These are phyloP conservation scores for Lucilia cuprina DNA, from an alignment of 1,140 invertebrate genomes.

Conservation along the genomic window DNA sequence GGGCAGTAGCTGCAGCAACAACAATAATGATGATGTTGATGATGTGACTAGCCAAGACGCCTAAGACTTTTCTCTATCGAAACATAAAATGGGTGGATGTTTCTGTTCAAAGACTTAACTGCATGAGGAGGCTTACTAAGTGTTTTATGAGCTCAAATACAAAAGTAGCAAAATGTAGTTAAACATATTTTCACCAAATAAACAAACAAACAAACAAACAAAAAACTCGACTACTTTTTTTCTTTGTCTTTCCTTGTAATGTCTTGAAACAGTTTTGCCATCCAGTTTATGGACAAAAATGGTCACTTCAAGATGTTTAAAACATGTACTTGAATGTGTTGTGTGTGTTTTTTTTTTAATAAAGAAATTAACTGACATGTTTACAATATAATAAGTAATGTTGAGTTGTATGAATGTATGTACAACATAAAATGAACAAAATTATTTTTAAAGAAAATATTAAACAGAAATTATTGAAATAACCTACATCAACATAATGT, in stretches of 20 bases:
- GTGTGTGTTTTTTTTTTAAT: background rate
- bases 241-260: background rate
- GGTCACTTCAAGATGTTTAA: background rate
- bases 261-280: background rate
- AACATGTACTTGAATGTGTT: background rate
- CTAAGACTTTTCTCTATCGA: background rate
- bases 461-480: background rate
- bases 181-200: conserved; percentile 23
- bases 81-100: background rate
- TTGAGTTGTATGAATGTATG: no score
- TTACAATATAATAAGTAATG: background rate
- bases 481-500: conserved; percentile 2
- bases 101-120: background rate
- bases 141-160: background rate
- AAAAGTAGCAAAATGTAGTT: conserved; percentile 4
- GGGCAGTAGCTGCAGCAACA: background rate
- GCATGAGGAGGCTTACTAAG: background rate
- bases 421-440: no score
- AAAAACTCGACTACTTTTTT: background rate
- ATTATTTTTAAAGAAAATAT: background rate
- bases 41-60: background rate
- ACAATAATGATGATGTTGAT: no score
- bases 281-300: background rate
- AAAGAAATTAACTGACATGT: conserved; percentile 1
- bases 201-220: background rate